Conservation (phyloP, 2,888 invertebrate genomes). For the Tenthredo livida region DNA sequence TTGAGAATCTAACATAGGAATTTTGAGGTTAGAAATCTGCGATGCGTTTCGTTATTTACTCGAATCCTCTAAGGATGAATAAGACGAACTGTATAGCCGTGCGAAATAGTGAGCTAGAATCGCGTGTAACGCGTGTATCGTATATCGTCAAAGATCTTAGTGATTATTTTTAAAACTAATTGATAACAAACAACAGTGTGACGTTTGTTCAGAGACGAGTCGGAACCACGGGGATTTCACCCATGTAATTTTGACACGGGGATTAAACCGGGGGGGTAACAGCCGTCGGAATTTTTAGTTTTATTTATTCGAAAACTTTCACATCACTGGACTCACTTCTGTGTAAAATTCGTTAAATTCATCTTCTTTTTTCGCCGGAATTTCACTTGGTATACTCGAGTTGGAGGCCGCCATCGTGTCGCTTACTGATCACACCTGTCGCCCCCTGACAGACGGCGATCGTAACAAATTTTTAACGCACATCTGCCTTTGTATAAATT, state of each 20-base stretch:
- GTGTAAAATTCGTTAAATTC: slow-evolving; percentile 91
- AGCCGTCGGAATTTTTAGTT: background rate
- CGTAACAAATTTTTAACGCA: too few species aligned
- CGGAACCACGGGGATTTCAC: background rate
- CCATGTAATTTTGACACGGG: background rate
- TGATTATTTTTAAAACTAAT: background rate
- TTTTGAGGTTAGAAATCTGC: slow-evolving; percentile 9
- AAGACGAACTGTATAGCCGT: background rate
- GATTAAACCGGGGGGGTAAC: background rate
- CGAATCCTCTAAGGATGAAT: background rate
- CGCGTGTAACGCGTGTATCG: background rate
- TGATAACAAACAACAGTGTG: slow-evolving; percentile 37
- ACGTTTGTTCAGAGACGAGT: slow-evolving; percentile 22
- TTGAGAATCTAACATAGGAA: background rate
- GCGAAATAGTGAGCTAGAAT: background rate
- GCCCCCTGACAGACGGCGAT: background rate
- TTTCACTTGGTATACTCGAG: slow-evolving; percentile 72
- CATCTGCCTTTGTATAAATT: too few species aligned
- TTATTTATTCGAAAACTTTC: background rate
- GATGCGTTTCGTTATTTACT: background rate
- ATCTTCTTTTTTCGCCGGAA: slow-evolving; percentile 81
- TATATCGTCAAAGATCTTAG: background rate
- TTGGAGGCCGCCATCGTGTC: slow-evolving; percentile 76
- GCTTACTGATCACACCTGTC: slow-evolving; percentile 52
- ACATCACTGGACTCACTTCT: slow-evolving; percentile 83